These are phyloP conservation scores for Pseudorectes ferrugineus DNA, from an alignment of 2,113 vertebrate genomes.

Conservation along the genomic window DNA sequence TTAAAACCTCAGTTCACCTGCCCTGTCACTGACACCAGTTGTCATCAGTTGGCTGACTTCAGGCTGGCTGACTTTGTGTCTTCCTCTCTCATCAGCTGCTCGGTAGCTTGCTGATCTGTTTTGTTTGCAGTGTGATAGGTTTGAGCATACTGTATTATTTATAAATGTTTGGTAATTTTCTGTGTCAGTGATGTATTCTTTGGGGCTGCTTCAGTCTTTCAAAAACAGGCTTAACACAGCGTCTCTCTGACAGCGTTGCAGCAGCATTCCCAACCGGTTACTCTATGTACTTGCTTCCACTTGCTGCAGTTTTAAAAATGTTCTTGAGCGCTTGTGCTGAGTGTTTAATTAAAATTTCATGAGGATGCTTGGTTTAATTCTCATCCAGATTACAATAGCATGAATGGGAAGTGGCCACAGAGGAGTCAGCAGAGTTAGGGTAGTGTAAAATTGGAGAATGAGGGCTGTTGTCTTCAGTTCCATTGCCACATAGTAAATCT, in stretches of 20 bases:
- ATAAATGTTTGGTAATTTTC: constrained; percentile 58
- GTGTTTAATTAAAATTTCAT: constrained; percentile 20
- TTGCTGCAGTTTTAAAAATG: neutral
- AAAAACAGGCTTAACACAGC: neutral
- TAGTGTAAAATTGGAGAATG: neutral
- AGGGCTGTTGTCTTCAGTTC: neutral
- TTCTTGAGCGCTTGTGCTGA: neutral
- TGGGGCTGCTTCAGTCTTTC: constrained; percentile 8
- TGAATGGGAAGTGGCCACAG: neutral
- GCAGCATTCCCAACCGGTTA: neutral
- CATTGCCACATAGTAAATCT: neutral
- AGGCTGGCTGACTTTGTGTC: neutral
- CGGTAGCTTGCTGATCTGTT: constrained; percentile 50
- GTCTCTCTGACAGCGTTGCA: neutral
- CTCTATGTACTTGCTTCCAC: neutral
- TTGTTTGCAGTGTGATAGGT: constrained; percentile 54
- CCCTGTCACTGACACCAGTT: neutral
- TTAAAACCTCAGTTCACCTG: neutral
- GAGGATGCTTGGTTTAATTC: neutral
- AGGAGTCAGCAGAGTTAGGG: neutral
- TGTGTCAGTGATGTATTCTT: constrained; percentile 38
- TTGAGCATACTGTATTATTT: constrained; percentile 51
- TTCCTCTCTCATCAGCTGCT: constrained; percentile 19
- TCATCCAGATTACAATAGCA: neutral
- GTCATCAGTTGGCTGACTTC: constrained; percentile 46